phyloP scores from a whole-genome alignment of 2,113 vertebrate genomes.

The Chaenogobius annularis region DNA sequence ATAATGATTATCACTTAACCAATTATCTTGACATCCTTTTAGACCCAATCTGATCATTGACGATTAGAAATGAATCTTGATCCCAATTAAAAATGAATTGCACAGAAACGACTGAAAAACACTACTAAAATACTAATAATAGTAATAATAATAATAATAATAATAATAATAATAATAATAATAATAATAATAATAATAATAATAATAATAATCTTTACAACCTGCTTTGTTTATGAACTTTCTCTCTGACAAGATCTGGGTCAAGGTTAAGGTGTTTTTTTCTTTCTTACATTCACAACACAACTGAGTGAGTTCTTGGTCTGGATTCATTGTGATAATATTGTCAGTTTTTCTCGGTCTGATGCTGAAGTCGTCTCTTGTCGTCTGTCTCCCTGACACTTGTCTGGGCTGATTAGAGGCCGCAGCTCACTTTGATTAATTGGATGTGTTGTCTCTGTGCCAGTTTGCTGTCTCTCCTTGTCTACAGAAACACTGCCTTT shows the following conservation, averaged over 20 bases:
- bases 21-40: no score
- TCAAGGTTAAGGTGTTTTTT: not conserved
- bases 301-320: not conserved
- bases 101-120: not conserved
- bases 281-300: no score
- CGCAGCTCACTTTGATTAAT: constrained; percentile 63
- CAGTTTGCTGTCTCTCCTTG: constrained; percentile 25
- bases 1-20: no score
- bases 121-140: not conserved
- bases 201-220: not conserved
- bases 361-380: constrained; percentile 14
- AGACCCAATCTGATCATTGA: no score
- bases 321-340: not conserved
- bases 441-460: constrained; percentile 57
- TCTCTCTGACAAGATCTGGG: not conserved
- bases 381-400: constrained; percentile 16
- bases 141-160: not conserved
- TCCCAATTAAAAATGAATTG: no score
- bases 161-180: not conserved
- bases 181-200: not conserved
- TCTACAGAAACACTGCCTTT: constrained; percentile 3
- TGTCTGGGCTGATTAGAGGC: constrained; percentile 61
- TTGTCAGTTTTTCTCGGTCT: constrained; percentile 17
- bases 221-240: not conserved
- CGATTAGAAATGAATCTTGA: no score